Percentiles rank a stretch among this genome's conserved stretches.
Conservation (phyloP, 2,888 invertebrate genomes). For the Cephus pulcher region DNA sequence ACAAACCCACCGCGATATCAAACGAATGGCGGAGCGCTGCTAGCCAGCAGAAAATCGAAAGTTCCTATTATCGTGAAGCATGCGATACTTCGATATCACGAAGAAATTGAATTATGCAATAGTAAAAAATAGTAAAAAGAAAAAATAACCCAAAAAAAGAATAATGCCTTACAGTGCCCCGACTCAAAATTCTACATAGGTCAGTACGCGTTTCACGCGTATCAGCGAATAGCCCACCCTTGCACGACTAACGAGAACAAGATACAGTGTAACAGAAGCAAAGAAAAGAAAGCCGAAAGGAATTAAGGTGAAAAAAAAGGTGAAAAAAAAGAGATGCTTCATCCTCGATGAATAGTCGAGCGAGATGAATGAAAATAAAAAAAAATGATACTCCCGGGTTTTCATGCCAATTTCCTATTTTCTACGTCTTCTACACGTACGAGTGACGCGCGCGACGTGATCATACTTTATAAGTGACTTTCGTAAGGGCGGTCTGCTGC, state of each 20-base stretch:
- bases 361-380: not conserved
- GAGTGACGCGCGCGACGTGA: slow-evolving; percentile 2
- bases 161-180: not conserved
- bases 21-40: not conserved
- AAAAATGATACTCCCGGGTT: not conserved
- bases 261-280: not conserved
- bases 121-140: not conserved
- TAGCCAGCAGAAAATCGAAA: not conserved
- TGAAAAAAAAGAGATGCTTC: not conserved
- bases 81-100: not conserved
- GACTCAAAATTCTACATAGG: not conserved
- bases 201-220: slow-evolving; percentile 20
- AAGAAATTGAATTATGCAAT: not conserved
- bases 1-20: not conserved
- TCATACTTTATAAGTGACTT: slow-evolving; percentile 2
- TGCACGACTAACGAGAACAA: not conserved
- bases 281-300: not conserved
- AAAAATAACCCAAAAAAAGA: not conserved
- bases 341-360: not conserved
- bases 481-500: slow-evolving; percentile 29
- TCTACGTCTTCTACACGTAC: not conserved
- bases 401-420: not conserved
- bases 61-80: not conserved
- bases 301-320: not conserved
- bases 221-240: slow-evolving; percentile 37